phyloP scores from a whole-genome alignment of 2,113 vertebrate genomes.

The Micronisus gabar region DNA sequence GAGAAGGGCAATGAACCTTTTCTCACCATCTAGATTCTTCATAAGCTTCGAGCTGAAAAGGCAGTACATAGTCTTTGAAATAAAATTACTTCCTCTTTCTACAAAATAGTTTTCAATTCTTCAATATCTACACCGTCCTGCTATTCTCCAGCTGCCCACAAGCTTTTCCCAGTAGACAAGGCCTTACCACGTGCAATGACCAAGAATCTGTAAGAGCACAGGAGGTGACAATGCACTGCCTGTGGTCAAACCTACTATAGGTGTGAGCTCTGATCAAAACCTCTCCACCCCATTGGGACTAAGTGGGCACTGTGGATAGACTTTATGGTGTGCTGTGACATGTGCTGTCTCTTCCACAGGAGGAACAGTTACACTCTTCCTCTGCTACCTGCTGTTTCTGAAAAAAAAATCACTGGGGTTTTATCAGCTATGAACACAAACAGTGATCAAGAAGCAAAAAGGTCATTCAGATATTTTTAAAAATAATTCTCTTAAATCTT shows the following conservation, averaged over 20 bases:
- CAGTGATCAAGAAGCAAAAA: not conserved
- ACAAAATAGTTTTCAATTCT: not conserved
- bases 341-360: fast-evolving
- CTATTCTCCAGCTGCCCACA: not conserved
- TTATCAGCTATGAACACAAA: not conserved
- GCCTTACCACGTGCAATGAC: not conserved
- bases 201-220: not conserved
- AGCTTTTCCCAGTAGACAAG: not conserved
- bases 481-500: not conserved
- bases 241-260: not conserved
- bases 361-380: not conserved
- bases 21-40: not conserved
- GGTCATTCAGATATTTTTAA: not conserved
- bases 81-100: not conserved
- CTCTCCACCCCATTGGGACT: not conserved
- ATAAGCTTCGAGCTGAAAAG: not conserved
- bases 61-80: not conserved
- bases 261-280: not conserved
- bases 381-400: not conserved
- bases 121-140: not conserved
- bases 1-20: not conserved
- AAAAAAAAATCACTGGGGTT: not conserved
- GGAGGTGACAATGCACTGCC: not conserved
- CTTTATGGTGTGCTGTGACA: fast-evolving
- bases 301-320: not conserved